phyloP scores from a whole-genome alignment of 2,113 vertebrate genomes.

The Urocynchramus pylzowi region DNA sequence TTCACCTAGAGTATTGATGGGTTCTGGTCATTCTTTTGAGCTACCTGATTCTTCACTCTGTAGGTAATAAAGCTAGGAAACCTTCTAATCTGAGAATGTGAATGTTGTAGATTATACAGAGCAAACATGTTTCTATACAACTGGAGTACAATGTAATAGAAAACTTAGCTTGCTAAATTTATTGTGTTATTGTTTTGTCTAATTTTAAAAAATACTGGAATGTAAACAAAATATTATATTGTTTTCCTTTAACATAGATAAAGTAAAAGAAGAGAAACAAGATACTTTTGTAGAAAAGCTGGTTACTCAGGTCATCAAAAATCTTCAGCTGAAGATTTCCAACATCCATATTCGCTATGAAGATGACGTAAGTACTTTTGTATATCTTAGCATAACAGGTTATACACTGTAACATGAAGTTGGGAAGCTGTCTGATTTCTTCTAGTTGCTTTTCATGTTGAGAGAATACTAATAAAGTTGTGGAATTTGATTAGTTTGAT shows the following conservation, averaged over 20 bases:
- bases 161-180: not conserved
- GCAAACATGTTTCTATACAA: not conserved
- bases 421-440: not conserved
- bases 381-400: not conserved
- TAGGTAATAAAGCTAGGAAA: not conserved
- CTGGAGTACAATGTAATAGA: not conserved
- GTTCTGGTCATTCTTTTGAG: not conserved
- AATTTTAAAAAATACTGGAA: not conserved
- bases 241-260: constrained; percentile 75
- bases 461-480: not conserved
- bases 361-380: constrained; percentile 88
- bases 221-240: not conserved
- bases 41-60: not conserved
- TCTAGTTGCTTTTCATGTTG: not conserved
- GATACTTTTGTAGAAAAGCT: constrained; percentile 96
- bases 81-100: not conserved
- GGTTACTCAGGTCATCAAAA: constrained; percentile 96
- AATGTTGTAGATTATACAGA: not conserved
- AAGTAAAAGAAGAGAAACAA: constrained; percentile 83
- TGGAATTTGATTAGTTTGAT: not conserved
- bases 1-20: not conserved
- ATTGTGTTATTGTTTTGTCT: not conserved
- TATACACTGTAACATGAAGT: not conserved
- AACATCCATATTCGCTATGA: constrained; percentile 96
- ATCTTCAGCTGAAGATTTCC: constrained; percentile 96